Conservation (phyloP, 2,113 vertebrate genomes). For the Ammodytes marinus region DNA sequence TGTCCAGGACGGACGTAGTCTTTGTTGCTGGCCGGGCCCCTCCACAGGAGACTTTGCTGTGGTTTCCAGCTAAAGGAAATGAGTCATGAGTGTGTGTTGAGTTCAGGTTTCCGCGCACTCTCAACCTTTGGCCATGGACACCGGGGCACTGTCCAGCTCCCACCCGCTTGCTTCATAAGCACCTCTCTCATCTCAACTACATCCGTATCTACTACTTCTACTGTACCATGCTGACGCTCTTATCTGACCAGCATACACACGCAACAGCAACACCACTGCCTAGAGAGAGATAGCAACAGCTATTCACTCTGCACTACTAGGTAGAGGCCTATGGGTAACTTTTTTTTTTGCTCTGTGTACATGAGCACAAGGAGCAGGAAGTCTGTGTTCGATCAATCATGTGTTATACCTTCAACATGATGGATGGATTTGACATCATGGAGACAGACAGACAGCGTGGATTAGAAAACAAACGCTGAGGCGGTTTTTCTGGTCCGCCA, state of each 20-base stretch:
- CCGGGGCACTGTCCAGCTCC: conserved; percentile 39
- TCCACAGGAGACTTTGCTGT: conserved; percentile 73
- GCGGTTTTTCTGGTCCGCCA: conserved; percentile 19
- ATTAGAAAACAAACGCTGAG: conserved; percentile 51
- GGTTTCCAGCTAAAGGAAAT: conserved; percentile 81
- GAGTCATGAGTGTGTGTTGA: conserved; percentile 75
- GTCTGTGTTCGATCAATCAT: not conserved
- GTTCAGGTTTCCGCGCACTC: conserved; percentile 79
- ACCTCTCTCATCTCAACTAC: conserved; percentile 45
- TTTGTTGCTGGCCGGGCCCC: conserved; percentile 63
- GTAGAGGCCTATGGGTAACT: too few species aligned
- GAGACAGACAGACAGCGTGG: conserved; percentile 41
- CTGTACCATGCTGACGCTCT: conserved; percentile 17
- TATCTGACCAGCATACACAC: conserved; percentile 39
- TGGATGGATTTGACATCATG: conserved; percentile 57
- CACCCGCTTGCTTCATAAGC: conserved; percentile 12
- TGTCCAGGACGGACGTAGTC: conserved; percentile 64
- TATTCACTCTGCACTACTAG: not conserved
- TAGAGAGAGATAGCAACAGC: conserved; percentile 34
- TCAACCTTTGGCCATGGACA: conserved; percentile 67
- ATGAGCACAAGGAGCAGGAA: conserved; percentile 29
- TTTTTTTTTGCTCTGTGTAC: conserved; percentile 22
- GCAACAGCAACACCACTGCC: conserved; percentile 31
- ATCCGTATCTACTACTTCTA: conserved; percentile 38
- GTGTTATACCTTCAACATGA: conserved; percentile 38